phyloP scores from a whole-genome alignment of 2,797 vertebrate genomes.

The Scolopax bukidnonensis region DNA sequence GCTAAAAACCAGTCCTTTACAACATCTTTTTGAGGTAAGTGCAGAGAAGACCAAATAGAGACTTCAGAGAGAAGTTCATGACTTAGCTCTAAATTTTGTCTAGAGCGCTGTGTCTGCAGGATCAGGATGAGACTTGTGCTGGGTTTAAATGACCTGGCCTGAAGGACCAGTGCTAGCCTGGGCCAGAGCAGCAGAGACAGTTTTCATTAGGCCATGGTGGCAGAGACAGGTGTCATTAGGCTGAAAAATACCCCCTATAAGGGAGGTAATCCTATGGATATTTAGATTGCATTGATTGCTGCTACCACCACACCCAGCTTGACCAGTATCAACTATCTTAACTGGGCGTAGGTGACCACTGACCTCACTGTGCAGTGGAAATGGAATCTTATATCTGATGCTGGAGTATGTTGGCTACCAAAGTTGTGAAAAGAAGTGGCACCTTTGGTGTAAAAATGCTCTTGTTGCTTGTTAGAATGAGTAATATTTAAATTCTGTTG shows the following conservation, averaged over 20 bases:
- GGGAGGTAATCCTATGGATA: background rate
- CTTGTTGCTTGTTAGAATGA: background rate
- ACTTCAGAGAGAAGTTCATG: background rate
- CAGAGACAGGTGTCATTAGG: background rate
- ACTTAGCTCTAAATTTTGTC: background rate
- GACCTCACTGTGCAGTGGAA: background rate
- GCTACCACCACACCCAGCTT: background rate
- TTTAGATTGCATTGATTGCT: background rate
- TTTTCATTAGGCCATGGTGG: background rate
- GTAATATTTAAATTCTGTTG: background rate
- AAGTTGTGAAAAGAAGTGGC: background rate
- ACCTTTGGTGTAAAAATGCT: background rate
- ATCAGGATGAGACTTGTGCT: background rate
- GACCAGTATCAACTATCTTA: accelerated
- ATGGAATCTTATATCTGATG: background rate
- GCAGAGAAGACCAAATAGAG: background rate
- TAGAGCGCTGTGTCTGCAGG: background rate
- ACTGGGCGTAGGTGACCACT: background rate
- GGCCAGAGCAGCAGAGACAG: background rate
- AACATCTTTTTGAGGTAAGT: slow-evolving; percentile 95
- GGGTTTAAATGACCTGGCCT: background rate
- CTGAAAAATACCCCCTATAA: background rate
- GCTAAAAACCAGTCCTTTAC: slow-evolving; percentile 88
- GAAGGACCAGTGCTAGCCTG: background rate
- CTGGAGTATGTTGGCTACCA: background rate